Conservation (phyloP, 2,888 invertebrate species). For the Lasioglossum marginatum region DNA sequence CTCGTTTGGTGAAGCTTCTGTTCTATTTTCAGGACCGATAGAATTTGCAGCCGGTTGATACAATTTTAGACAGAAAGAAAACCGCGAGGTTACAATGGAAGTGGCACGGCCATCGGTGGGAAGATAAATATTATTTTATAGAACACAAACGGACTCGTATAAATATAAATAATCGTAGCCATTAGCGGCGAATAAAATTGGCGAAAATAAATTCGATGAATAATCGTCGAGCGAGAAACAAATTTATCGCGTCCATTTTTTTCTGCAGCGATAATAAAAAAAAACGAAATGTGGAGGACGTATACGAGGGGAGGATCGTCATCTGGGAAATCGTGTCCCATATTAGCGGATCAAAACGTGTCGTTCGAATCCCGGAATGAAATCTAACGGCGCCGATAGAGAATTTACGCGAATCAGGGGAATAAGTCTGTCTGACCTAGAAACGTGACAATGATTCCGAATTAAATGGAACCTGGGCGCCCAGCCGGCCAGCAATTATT, state of each 20-base stretch:
- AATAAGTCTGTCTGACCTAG: slow-evolving; percentile 19
- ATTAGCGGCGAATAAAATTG: not conserved
- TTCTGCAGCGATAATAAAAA: not conserved
- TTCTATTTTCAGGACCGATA: not conserved
- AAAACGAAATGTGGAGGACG: not conserved
- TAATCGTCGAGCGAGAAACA: not conserved
- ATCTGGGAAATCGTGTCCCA: not conserved
- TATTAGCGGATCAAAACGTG: not conserved
- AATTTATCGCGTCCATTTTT: not conserved
- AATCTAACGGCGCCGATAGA: not conserved
- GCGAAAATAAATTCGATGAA: not conserved
- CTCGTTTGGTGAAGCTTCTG: not conserved
- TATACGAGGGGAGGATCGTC: not conserved
- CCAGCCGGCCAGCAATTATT: slow-evolving; percentile 32
- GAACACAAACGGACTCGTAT: not conserved
- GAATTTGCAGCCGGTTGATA: not conserved
- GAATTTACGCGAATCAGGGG: not conserved
- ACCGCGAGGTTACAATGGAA: not conserved
- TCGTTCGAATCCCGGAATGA: not conserved
- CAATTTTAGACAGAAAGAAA: not conserved
- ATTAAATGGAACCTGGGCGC: slow-evolving; percentile 29
- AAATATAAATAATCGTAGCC: not conserved
- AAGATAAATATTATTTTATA: not conserved
- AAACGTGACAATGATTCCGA: slow-evolving; percentile 40
- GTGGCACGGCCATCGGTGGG: not conserved